Evolutionary conservation across 1,140 invertebrate genomes (phyloP).

Genomic region (Drosophila rufa): DNA sequence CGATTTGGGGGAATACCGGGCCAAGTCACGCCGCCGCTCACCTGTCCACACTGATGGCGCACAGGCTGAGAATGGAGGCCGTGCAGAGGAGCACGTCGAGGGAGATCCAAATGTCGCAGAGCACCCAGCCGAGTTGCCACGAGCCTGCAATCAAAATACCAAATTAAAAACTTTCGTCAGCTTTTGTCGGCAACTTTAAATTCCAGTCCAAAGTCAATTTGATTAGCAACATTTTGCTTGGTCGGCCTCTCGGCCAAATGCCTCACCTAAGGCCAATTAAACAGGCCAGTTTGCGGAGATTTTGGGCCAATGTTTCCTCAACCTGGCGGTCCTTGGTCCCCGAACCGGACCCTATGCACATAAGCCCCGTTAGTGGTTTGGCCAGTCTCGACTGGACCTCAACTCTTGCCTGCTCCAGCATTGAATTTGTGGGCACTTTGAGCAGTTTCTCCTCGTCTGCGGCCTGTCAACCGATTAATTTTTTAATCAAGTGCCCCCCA

Average conservation of each 20-base stretch:
- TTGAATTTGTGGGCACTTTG: conserved; percentile 46
- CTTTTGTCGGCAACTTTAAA: conserved; percentile 43
- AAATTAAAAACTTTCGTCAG: conserved; percentile 52
- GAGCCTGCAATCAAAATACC: conserved; percentile 86
- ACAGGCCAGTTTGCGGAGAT: conserved; percentile 15
- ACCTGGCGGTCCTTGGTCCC: neutral
- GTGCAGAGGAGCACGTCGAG: conserved; percentile 97
- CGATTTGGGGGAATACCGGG: conserved; percentile 20
- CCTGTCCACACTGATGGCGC: conserved; percentile 92
- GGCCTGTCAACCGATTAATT: conserved; percentile 57
- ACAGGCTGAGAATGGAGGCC: conserved; percentile 91
- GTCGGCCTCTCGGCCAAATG: conserved; percentile 31
- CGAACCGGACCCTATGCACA: conserved; percentile 29
- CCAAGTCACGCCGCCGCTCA: conserved; percentile 88
- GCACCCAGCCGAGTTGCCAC: conserved; percentile 91
- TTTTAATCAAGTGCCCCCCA: conserved; percentile 53
- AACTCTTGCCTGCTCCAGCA: conserved; percentile 14
- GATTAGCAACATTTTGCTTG: conserved; percentile 49
- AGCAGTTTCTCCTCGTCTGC: conserved; percentile 13
- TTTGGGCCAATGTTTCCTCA: conserved; percentile 21
- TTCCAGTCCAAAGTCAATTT: conserved; percentile 60
- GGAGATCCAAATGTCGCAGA: conserved; percentile 96
- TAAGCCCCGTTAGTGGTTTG: conserved; percentile 50
- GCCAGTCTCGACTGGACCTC: conserved; percentile 12
- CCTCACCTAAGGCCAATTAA: conserved; percentile 53